A percentile compares a stretch with the other conserved stretches of the same genome.
These are phyloP conservation scores for Pholis gunnellus DNA, from an alignment of 2,113 vertebrate genomes.

Conservation along the genomic window DNA sequence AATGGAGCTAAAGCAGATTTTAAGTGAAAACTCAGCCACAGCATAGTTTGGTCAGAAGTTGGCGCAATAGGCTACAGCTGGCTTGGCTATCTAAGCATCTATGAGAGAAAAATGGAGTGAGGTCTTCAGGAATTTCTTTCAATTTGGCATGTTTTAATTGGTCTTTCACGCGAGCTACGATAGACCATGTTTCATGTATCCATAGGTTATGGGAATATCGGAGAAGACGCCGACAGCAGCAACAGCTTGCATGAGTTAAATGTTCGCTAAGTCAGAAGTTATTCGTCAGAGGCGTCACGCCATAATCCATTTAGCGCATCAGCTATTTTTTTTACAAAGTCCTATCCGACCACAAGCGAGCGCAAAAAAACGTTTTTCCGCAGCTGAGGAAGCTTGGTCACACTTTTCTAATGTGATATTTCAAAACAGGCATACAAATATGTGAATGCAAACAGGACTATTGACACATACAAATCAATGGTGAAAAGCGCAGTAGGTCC, in stretches of 20 bases:
- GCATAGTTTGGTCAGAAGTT: neutral
- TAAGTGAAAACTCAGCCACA: too few species aligned
- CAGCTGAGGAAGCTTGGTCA: neutral
- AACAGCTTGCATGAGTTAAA: neutral
- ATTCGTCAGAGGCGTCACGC: neutral
- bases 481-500: neutral
- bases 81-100: too few species aligned
- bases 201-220: too few species aligned
- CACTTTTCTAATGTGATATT: neutral
- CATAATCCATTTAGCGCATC: neutral
- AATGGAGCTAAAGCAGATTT: neutral
- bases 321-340: neutral
- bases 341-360: too few species aligned
- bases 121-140: too few species aligned
- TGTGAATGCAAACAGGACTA: neutral
- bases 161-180: too few species aligned
- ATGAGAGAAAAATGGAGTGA: too few species aligned
- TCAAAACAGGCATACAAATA: neutral
- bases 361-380: neutral
- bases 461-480: neutral
- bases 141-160: too few species aligned
- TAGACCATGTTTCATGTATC: too few species aligned
- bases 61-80: too few species aligned
- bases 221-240: too few species aligned
- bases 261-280: neutral